Percentiles rank a stretch among this genome's conserved stretches.
Conservation (phyloP, 2,113 vertebrate species). For the Melanerpes aurifrons region DNA sequence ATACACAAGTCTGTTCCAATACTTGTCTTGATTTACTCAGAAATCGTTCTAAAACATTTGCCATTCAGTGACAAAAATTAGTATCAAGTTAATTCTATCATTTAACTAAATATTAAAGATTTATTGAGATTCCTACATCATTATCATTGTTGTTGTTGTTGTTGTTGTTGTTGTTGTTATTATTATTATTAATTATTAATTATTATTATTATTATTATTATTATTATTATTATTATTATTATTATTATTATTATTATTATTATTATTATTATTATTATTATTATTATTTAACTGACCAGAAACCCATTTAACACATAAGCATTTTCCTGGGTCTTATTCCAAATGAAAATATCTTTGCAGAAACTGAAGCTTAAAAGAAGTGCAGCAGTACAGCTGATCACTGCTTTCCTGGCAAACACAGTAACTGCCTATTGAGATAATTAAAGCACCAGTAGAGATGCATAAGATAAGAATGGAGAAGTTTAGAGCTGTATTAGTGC, state of each 20-base stretch:
- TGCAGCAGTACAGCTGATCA: neutral
- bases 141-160: too few relatives aligned
- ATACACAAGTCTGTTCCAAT: neutral
- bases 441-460: neutral
- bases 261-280: too few relatives aligned
- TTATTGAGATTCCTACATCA: neutral
- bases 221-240: too few relatives aligned
- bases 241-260: neutral
- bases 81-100: neutral
- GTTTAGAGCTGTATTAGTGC: neutral
- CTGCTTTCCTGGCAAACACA: neutral
- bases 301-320: neutral
- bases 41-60: neutral
- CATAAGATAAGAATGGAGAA: neutral
- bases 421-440: neutral
- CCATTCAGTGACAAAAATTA: neutral
- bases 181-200: too few relatives aligned
- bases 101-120: constrained; percentile 23
- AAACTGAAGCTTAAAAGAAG: constrained; percentile 13
- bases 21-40: neutral
- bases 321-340: neutral
- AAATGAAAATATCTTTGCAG: neutral
- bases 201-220: neutral
- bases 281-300: constrained; percentile 32
- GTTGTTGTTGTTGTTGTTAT: too few relatives aligned